A percentile compares a stretch with the other conserved stretches of the same genome.
Conservation (phyloP, 2,888 invertebrate genomes). For the Patella ulyssiponensis region DNA sequence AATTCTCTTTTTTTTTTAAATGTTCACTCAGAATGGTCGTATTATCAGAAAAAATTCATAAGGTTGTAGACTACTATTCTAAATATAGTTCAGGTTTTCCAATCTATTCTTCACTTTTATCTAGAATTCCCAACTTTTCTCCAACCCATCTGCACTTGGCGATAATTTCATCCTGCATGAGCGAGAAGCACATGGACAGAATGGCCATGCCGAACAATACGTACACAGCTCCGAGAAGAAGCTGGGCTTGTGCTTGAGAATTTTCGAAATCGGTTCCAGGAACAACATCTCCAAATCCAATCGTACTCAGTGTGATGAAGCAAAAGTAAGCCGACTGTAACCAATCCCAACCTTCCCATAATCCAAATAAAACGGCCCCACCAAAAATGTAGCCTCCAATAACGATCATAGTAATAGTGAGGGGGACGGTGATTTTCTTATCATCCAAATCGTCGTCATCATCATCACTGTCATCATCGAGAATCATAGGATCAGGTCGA, state of each 20-base stretch:
- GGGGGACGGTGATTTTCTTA: conserved; percentile 68
- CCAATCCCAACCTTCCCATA: conserved; percentile 71
- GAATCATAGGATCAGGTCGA: conserved; percentile 41
- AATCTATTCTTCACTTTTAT: conserved; percentile 53
- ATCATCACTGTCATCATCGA: conserved; percentile 60
- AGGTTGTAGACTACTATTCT: no score
- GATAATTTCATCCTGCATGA: conserved; percentile 72
- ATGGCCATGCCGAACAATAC: conserved; percentile 72
- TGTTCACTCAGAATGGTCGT: no score
- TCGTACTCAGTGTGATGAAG: conserved; percentile 71
- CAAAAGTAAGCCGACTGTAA: conserved; percentile 71
- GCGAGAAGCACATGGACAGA: conserved; percentile 72
- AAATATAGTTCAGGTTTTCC: background rate
- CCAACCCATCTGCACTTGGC: conserved; percentile 70
- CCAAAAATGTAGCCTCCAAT: conserved; percentile 70
- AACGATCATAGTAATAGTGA: conserved; percentile 70
- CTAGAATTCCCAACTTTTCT: conserved; percentile 67
- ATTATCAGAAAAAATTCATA: no score
- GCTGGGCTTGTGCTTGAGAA: conserved; percentile 61
- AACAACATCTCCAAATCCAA: conserved; percentile 71
- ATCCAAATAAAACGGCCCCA: conserved; percentile 69
- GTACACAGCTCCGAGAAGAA: conserved; percentile 68
- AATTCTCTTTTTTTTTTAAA: no score
- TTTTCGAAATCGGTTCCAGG: conserved; percentile 65
- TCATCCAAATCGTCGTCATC: conserved; percentile 69